Conservation (phyloP, 2,113 vertebrate species). For the Fukomys damarensis region DNA sequence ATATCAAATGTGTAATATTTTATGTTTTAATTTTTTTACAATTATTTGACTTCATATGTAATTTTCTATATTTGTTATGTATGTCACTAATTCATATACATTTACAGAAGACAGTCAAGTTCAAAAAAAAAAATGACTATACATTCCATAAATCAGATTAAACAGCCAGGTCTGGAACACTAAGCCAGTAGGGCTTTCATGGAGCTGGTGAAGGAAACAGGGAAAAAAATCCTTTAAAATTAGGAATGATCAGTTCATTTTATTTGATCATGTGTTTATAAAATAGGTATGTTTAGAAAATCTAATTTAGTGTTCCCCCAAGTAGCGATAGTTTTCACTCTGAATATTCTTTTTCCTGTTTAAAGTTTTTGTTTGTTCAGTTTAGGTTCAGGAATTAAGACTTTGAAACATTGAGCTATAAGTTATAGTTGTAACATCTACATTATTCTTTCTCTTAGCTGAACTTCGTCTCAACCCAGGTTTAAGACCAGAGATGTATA, state of each 20-base stretch:
- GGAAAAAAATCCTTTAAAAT: neutral
- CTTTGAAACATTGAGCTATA: neutral
- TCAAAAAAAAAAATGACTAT: neutral
- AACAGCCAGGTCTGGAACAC: neutral
- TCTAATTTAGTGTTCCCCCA: neutral
- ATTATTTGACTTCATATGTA: conserved; percentile 42
- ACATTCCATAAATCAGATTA: neutral
- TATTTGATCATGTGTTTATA: neutral
- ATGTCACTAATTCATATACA: neutral
- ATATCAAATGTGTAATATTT: neutral
- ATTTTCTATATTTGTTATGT: neutral
- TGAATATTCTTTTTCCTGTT: neutral
- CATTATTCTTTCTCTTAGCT: neutral
- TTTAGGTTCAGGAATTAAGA: conserved; percentile 26
- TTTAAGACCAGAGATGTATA: neutral
- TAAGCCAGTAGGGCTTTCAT: neutral
- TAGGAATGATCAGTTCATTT: neutral
- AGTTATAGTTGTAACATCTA: neutral
- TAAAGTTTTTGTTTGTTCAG: neutral
- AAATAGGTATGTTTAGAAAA: neutral
- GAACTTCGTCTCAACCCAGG: neutral
- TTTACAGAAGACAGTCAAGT: conserved; percentile 7
- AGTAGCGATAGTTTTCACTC: neutral
- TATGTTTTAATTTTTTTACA: neutral
- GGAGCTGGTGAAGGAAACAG: neutral